phyloP scores from a whole-genome alignment of 2,797 vertebrate genomes.

The Agapornis canus region DNA sequence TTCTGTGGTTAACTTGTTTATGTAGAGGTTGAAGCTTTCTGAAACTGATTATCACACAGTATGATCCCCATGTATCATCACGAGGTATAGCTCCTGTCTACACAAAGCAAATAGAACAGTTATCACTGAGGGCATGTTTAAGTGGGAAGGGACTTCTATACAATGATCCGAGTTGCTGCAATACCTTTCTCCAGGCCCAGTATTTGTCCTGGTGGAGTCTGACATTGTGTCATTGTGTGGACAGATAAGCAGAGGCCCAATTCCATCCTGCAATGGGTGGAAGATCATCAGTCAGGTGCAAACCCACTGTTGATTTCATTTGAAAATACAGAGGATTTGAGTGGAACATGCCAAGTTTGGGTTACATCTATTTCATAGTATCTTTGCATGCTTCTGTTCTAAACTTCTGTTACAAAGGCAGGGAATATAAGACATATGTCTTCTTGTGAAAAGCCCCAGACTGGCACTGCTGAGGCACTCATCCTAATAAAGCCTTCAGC shows the following conservation, averaged over 20 bases:
- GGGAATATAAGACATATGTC: background rate
- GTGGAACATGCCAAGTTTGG: background rate
- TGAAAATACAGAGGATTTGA: background rate
- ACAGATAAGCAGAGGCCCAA: background rate
- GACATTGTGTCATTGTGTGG: background rate
- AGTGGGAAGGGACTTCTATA: background rate
- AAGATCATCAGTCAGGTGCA: background rate
- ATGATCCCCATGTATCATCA: background rate
- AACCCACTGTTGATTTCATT: background rate
- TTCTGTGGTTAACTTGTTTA: background rate
- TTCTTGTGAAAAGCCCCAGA: background rate
- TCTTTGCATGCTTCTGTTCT: background rate
- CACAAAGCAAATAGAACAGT: background rate
- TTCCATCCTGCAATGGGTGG: background rate
- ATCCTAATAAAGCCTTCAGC: background rate
- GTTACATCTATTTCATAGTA: background rate
- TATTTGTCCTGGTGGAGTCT: background rate
- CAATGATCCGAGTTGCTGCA: background rate
- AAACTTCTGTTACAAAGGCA: background rate
- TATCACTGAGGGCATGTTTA: background rate
- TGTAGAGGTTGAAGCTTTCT: background rate
- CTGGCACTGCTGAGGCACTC: background rate
- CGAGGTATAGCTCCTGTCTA: background rate
- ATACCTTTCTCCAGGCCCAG: background rate
- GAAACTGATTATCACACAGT: background rate